Percentiles rank a stretch among this genome's conserved stretches.
Evolutionary conservation across 2,797 vertebrate genomes (phyloP).

Genomic region (Chelon labrosus): DNA sequence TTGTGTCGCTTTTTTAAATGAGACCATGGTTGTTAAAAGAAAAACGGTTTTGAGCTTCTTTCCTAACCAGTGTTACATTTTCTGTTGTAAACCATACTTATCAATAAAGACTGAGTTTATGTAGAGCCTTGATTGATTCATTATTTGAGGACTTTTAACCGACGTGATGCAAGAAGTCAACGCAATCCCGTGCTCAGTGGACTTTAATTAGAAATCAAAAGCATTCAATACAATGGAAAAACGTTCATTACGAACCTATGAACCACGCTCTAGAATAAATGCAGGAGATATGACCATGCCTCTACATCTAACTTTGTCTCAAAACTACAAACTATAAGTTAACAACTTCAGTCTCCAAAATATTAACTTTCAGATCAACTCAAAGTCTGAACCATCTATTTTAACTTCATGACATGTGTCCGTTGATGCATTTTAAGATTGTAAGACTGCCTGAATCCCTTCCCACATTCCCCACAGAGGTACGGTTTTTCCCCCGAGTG

Average conservation of each 20-base stretch:
- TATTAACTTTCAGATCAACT: not conserved
- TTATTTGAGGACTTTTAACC: constrained; percentile 13
- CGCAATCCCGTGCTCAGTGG: not conserved
- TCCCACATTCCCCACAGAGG: constrained; percentile 76
- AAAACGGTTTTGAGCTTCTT: constrained; percentile 34
- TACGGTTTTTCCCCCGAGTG: constrained; percentile 81
- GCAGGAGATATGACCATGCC: not conserved
- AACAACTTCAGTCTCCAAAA: not conserved
- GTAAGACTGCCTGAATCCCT: constrained; percentile 79
- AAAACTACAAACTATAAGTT: not conserved
- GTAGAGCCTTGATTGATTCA: not conserved
- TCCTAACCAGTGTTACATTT: constrained; percentile 14
- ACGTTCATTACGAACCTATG: not conserved
- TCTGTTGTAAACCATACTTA: constrained; percentile 41
- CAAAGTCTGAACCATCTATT: not conserved
- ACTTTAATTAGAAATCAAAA: constrained; percentile 28
- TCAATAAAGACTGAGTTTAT: constrained; percentile 72
- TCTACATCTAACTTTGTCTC: no score
- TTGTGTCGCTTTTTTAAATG: constrained; percentile 24
- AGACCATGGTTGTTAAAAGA: constrained; percentile 27
- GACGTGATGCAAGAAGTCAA: not conserved
- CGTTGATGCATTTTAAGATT: constrained; percentile 83
- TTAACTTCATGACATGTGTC: constrained; percentile 68
- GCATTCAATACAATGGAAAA: constrained; percentile 2
- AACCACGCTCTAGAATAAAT: no score